These are phyloP conservation scores for Drosophila truncata DNA, from an alignment of 1,140 invertebrate genomes.

Conservation along the genomic window DNA sequence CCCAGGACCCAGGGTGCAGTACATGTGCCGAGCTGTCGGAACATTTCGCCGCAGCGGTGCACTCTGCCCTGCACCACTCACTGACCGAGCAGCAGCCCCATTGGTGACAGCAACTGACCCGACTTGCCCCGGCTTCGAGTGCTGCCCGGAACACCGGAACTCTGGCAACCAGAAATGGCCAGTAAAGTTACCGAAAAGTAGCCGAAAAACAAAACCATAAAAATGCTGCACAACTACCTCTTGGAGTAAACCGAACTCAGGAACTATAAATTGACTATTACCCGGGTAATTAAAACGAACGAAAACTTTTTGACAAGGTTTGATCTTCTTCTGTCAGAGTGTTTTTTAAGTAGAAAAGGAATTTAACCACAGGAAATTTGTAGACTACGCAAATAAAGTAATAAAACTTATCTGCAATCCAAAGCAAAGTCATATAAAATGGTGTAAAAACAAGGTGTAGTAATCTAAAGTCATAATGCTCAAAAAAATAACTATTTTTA, in stretches of 20 bases:
- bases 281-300: slow-evolving; percentile 28
- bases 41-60: slow-evolving; percentile 73
- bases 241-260: background rate
- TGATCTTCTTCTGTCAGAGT: background rate
- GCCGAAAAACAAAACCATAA: slow-evolving; percentile 39
- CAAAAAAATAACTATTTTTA: background rate
- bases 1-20: slow-evolving; percentile 18
- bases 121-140: slow-evolving; percentile 31
- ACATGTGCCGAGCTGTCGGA: slow-evolving; percentile 56
- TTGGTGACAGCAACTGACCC: slow-evolving; percentile 54
- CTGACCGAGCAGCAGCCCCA: slow-evolving; percentile 20
- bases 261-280: slow-evolving; percentile 6
- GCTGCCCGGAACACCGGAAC: slow-evolving; percentile 14
- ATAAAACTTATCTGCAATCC: background rate
- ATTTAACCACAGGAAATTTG: too few relatives aligned
- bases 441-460: background rate
- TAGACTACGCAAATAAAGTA: background rate
- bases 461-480: background rate
- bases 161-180: slow-evolving; percentile 11
- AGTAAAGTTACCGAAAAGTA: slow-evolving; percentile 26
- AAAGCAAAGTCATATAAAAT: too few relatives aligned
- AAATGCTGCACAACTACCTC: slow-evolving; percentile 20
- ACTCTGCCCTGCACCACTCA: slow-evolving; percentile 41
- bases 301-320: slow-evolving; percentile 16
- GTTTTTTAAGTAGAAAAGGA: background rate